Evolutionary conservation across 2,113 vertebrate species (phyloP).

Genomic region (Poecilia latipinna): DNA sequence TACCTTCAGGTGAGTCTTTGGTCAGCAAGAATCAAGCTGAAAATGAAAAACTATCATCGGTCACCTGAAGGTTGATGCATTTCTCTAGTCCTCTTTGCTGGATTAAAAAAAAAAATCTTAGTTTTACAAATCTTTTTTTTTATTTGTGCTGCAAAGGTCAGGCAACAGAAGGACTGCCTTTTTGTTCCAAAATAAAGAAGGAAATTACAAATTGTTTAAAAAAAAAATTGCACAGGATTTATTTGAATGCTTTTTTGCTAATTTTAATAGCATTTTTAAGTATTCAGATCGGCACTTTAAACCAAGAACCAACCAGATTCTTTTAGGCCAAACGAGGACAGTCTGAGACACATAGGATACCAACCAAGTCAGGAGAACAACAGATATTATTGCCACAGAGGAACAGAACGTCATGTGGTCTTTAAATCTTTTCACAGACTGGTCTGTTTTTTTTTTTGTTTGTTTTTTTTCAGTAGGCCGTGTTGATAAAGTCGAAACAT

Average conservation of each 20-base stretch:
- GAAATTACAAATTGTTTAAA: too few relatives aligned
- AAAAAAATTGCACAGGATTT: too few relatives aligned
- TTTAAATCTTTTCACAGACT: background rate
- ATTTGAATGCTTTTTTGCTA: background rate
- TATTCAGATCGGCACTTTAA: slow-evolving; percentile 6
- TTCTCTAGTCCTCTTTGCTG: background rate
- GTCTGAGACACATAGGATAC: slow-evolving; percentile 7
- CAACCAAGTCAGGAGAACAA: slow-evolving; percentile 25
- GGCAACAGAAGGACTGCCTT: background rate
- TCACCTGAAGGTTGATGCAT: background rate
- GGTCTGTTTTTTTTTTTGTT: background rate
- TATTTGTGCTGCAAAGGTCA: background rate
- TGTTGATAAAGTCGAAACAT: slow-evolving; percentile 22
- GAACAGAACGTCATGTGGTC: slow-evolving; percentile 36
- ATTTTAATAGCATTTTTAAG: slow-evolving; percentile 1
- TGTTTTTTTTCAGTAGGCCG: background rate
- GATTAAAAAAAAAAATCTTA: too few relatives aligned
- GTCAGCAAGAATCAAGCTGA: too few relatives aligned
- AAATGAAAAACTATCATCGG: too few relatives aligned
- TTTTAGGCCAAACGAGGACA: slow-evolving; percentile 23
- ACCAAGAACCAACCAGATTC: slow-evolving; percentile 38
- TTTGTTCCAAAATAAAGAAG: too few relatives aligned
- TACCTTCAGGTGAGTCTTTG: too few relatives aligned
- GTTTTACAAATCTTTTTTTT: too few relatives aligned
- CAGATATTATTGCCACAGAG: slow-evolving; percentile 18